Conservation (phyloP, 2,888 invertebrate genomes). For the Tachina fera region DNA sequence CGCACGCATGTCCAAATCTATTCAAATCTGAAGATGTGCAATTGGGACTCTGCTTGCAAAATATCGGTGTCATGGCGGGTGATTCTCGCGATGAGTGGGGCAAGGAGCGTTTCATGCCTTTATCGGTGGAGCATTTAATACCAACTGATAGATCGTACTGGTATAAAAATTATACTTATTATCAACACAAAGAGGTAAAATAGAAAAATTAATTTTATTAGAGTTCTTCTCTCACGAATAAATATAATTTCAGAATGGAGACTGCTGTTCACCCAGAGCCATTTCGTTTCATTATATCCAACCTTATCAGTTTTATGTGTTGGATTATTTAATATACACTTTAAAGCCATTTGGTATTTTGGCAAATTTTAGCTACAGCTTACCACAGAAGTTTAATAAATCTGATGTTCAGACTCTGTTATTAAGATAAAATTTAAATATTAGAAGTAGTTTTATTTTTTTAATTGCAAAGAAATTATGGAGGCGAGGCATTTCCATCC, state of each 20-base stretch:
- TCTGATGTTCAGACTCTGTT: neutral
- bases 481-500: no score
- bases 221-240: neutral
- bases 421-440: neutral
- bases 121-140: slow-evolving; percentile 88
- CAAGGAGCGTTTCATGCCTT: slow-evolving; percentile 96
- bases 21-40: slow-evolving; percentile 78
- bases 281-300: slow-evolving; percentile 96
- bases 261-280: slow-evolving; percentile 95
- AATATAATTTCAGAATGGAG: slow-evolving; percentile 27
- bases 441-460: no score
- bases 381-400: slow-evolving; percentile 21
- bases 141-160: slow-evolving; percentile 91
- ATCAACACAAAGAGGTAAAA: slow-evolving; percentile 63
- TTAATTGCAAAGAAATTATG: no score
- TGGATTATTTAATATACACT: slow-evolving; percentile 97
- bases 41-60: slow-evolving; percentile 89
- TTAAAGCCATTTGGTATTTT: slow-evolving; percentile 88
- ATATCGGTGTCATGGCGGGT: slow-evolving; percentile 92
- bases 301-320: slow-evolving; percentile 95
- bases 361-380: slow-evolving; percentile 2
- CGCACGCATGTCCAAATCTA: slow-evolving; percentile 83
- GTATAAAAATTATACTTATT: slow-evolving; percentile 94
- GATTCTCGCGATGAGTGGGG: slow-evolving; percentile 93
- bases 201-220: neutral